Conservation (phyloP, 2,888 invertebrate species). For the Lordiphosa andalusiaca region DNA sequence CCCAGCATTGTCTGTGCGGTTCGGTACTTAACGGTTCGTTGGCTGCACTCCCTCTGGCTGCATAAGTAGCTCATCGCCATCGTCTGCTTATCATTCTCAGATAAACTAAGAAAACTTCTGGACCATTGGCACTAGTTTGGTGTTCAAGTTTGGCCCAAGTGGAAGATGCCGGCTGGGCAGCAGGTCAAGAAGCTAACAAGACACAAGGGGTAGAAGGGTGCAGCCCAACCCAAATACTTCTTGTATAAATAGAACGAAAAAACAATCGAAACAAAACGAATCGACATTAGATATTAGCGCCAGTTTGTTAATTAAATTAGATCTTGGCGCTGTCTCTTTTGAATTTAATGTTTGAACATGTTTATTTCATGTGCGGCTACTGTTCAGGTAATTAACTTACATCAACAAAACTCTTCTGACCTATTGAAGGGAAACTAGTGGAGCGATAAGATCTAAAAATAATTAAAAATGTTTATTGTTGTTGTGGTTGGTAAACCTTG, state of each 20-base stretch:
- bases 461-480: not conserved
- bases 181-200: no score
- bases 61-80: constrained; percentile 42
- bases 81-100: constrained; percentile 51
- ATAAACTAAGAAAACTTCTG: constrained; percentile 45
- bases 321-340: constrained; percentile 31
- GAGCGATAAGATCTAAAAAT: no score
- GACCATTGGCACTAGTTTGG: constrained; percentile 1
- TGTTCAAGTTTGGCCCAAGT: constrained; percentile 20
- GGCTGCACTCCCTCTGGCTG: constrained; percentile 33
- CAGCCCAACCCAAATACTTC: constrained; percentile 27
- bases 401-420: no score
- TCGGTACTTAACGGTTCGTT: constrained; percentile 64
- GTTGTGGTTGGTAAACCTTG: no score
- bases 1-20: constrained; percentile 29
- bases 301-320: constrained; percentile 57
- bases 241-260: constrained; percentile 52
- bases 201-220: constrained; percentile 4
- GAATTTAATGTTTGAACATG: constrained; percentile 12
- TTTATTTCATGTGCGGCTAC: constrained; percentile 1
- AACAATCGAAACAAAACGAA: constrained; percentile 5
- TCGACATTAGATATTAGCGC: constrained; percentile 37
- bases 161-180: constrained; percentile 19
- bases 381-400: constrained; percentile 8
- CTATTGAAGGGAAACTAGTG: no score